Evolutionary conservation across 2,888 invertebrate species (phyloP), one percentile per base, ranked within the genome.

Genomic region (Autographa pulchrina): DNA sequence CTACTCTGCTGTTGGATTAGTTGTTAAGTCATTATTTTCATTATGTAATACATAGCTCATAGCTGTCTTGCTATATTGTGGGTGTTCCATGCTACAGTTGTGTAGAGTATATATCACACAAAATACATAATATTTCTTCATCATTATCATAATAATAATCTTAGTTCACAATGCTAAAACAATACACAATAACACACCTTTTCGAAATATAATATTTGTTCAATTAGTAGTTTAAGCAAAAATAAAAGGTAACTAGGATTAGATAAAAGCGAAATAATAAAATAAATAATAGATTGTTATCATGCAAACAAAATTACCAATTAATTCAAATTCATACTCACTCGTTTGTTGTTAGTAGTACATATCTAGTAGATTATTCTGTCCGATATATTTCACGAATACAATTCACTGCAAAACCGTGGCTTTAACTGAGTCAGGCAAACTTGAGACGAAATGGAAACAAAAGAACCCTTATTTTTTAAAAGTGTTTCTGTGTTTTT

Each of bases 181-280:
- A 25, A 54, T 54, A 20, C 13, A 20, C 11, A 54, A 20, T 20
- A 11, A 20, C 18, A 54, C 20, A 54, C 20, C 4, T 52, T 20
- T 56, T 20, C 25, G 2, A n/a, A n/a, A 56, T 56, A 56, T 25
- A 20, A 41, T 32, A 11, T 67, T 48, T 70, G 65, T 13, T 52
- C 48, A 66, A 62, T 68, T 63, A 31, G 13, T 31, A 62, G 6
- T 62, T 68, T 68, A 77, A 77, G 74, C 75, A 79, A 72, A 70
- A 72, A 69, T 70, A 72, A 84, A 90, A 85, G 79, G 76, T 79
- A 85, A 89, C 85, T 84, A 79, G 83, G 86, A 86, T 92, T 90
- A 90, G 83, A 81, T 81, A 86, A 86, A 70, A 48, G 80, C 72
- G 68, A 70, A 25, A 76, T 68, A 74, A 61, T 56, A 68, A 58